A percentile compares a stretch with the other conserved stretches of the same genome.
These are phyloP conservation scores for Pogonocichla stellata DNA, from an alignment of 2,113 vertebrate genomes.

Conservation along the genomic window DNA sequence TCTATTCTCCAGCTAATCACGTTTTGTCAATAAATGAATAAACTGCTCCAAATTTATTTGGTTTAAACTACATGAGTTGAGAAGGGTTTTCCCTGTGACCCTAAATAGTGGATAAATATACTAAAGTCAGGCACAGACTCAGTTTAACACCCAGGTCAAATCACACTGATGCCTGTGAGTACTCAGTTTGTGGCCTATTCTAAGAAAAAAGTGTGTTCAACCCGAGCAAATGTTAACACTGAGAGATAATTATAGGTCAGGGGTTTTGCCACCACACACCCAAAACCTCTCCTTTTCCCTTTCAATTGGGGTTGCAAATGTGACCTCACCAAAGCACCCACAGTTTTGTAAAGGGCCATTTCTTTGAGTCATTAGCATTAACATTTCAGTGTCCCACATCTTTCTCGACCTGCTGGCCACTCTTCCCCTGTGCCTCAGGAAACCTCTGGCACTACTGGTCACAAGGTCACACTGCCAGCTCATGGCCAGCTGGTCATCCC, in stretches of 20 bases:
- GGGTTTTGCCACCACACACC: fast-evolving
- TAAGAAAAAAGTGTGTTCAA: background rate
- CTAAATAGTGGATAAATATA: background rate
- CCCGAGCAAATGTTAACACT: background rate
- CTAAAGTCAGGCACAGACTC: background rate
- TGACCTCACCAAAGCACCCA: background rate
- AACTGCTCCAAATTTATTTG: background rate
- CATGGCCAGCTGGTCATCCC: background rate
- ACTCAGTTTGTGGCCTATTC: background rate
- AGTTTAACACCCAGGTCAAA: background rate
- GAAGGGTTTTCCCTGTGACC: background rate
- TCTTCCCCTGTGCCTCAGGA: background rate
- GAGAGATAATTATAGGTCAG: background rate
- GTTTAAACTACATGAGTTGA: background rate
- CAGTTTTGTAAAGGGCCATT: background rate
- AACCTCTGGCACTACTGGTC: background rate
- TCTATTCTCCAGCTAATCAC: background rate
- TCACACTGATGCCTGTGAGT: background rate
- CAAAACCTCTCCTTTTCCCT: background rate
- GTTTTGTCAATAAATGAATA: background rate
- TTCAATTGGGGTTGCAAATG: fast-evolving
- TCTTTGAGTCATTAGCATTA: background rate
- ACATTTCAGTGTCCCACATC: background rate
- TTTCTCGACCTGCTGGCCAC: background rate
- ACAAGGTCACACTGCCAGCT: background rate